A percentile compares a stretch with the other conserved stretches of the same genome.
phyloP scores from a whole-genome alignment of 2,797 vertebrate genomes.

The Hydrocynus forskahlii region DNA sequence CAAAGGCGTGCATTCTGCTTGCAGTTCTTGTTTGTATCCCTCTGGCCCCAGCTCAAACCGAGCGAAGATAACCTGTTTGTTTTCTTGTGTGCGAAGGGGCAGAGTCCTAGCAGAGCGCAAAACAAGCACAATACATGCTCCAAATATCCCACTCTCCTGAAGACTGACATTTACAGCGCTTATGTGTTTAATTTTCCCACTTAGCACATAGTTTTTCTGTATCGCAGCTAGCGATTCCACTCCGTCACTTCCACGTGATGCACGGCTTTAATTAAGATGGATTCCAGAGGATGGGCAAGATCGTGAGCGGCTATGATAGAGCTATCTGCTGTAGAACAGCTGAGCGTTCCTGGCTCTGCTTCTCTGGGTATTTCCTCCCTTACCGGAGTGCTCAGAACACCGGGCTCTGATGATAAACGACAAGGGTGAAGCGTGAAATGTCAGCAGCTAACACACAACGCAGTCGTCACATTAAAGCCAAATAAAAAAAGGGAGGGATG shows the following conservation, averaged over 20 bases:
- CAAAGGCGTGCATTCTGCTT: slow-evolving; percentile 45
- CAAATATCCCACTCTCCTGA: slow-evolving; percentile 24
- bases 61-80: slow-evolving; percentile 44
- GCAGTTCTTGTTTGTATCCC: slow-evolving; percentile 41
- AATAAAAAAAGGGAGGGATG: slow-evolving; percentile 48
- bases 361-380: slow-evolving; percentile 34
- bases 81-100: slow-evolving; percentile 38
- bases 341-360: slow-evolving; percentile 27
- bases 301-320: slow-evolving; percentile 34
- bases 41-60: slow-evolving; percentile 2
- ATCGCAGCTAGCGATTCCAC: slow-evolving; percentile 44
- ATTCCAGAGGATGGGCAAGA: slow-evolving; percentile 41
- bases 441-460: slow-evolving; percentile 30
- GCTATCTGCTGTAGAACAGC: slow-evolving; percentile 53
- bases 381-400: neutral
- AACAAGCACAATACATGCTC: neutral
- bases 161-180: slow-evolving; percentile 45
- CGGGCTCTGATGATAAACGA: slow-evolving; percentile 50
- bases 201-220: slow-evolving; percentile 30
- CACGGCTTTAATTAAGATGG: slow-evolving; percentile 51
- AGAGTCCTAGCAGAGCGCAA: neutral
- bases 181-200: slow-evolving; percentile 44
- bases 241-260: slow-evolving; percentile 41
- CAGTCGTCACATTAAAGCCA: slow-evolving; percentile 47
- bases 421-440: slow-evolving; percentile 43